Evolutionary conservation across 53 echinoderm and acorn worm species (phyloP).

Genomic region (Hippasteria phrygiana): DNA sequence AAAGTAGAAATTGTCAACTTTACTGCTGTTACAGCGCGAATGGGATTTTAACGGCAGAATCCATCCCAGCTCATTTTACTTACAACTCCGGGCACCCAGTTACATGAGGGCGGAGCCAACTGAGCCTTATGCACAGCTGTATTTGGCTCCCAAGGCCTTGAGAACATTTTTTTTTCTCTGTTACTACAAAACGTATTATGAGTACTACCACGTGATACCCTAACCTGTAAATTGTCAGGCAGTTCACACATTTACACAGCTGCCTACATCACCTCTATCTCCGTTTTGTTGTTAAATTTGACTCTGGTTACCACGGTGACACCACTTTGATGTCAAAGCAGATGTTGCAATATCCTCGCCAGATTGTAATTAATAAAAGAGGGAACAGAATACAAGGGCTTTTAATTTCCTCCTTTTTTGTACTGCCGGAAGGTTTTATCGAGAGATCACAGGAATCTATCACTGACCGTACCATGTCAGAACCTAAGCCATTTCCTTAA

Average conservation of each 20-base stretch:
- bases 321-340: constrained; percentile 40
- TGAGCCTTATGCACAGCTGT: too few relatives aligned
- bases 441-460: background rate
- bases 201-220: background rate
- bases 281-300: constrained; percentile 26
- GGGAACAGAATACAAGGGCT: background rate
- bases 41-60: too few relatives aligned
- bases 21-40: too few relatives aligned
- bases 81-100: too few relatives aligned
- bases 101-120: too few relatives aligned
- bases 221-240: background rate
- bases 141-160: too few relatives aligned
- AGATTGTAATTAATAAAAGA: background rate
- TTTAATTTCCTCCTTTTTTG: constrained; percentile 45
- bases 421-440: constrained; percentile 17
- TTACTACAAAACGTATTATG: background rate
- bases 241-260: constrained; percentile 43
- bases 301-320: constrained; percentile 19
- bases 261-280: constrained; percentile 13
- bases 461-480: background rate
- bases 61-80: too few relatives aligned
- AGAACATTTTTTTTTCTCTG: background rate
- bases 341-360: constrained; percentile 31
- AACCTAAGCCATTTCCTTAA: constrained; percentile 6
- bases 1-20: too few relatives aligned